Percentiles rank a stretch among this genome's conserved stretches.
phyloP scores from a whole-genome alignment of 2,113 vertebrate species.

The Aldabrachelys gigantea region DNA sequence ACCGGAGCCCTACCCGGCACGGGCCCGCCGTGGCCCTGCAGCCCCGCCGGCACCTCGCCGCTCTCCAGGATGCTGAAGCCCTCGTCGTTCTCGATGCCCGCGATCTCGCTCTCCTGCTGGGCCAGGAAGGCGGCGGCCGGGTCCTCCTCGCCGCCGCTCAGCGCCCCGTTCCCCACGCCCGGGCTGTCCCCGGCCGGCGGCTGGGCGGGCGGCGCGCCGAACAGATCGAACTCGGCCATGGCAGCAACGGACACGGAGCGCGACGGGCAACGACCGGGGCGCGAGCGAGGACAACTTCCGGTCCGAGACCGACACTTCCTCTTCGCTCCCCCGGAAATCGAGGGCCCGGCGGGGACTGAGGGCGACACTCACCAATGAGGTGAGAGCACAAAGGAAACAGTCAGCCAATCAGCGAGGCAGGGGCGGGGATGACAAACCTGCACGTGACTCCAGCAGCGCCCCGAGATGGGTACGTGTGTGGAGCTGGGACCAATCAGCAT shows the following conservation, averaged over 20 bases:
- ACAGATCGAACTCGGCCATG: constrained; percentile 85
- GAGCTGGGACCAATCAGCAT: background rate
- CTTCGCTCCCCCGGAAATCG: background rate
- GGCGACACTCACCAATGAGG: background rate
- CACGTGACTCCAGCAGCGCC: too few species aligned
- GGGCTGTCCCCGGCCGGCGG: constrained; percentile 41
- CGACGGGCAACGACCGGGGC: rapidly evolving
- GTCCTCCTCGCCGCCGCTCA: constrained; percentile 85
- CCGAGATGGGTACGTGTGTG: background rate
- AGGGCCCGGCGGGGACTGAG: background rate
- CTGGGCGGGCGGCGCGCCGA: constrained; percentile 70
- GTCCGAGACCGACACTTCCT: background rate
- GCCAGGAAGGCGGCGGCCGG: constrained; percentile 92
- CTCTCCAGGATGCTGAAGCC: constrained; percentile 92
- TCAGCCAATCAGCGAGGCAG: background rate
- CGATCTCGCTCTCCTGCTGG: constrained; percentile 94
- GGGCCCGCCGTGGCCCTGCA: constrained; percentile 69
- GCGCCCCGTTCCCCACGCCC: constrained; percentile 68
- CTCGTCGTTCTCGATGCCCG: constrained; percentile 93
- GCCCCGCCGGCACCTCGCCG: constrained; percentile 85
- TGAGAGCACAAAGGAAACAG: rapidly evolving
- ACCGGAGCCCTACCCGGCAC: constrained; percentile 51
- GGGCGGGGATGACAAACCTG: rapidly evolving
- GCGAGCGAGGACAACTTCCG: constrained; percentile 32
- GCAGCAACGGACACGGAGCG: background rate